Evolutionary conservation across 1,140 invertebrate genomes (phyloP).

Genomic region (Oreohelix idahoensis): DNA sequence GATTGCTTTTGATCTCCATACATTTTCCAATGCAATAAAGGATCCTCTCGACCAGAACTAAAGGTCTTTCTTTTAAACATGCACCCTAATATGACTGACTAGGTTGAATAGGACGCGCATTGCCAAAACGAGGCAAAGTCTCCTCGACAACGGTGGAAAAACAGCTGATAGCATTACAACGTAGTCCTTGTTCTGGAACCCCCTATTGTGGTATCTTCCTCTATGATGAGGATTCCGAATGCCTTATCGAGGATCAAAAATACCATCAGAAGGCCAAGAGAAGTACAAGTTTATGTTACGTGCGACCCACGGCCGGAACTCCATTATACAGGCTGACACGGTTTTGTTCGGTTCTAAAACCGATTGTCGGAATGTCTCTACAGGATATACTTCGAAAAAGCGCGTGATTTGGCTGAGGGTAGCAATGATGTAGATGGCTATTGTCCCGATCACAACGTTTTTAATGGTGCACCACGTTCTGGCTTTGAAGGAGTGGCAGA

Average conservation of each 20-base stretch:
- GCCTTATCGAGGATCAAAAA: constrained; percentile 86
- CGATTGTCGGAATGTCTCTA: constrained; percentile 78
- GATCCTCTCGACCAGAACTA: no score
- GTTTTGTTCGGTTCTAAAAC: constrained; percentile 75
- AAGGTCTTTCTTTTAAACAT: no score
- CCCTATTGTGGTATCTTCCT: constrained; percentile 39
- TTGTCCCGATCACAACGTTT: constrained; percentile 83
- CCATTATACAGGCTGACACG: constrained; percentile 52
- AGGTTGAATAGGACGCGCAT: no score
- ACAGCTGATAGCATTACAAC: no score
- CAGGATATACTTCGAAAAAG: constrained; percentile 80
- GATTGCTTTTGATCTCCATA: no score
- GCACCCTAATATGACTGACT: no score
- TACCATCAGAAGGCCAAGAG: constrained; percentile 84
- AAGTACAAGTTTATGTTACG: constrained; percentile 84
- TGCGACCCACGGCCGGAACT: constrained; percentile 54
- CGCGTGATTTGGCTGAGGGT: constrained; percentile 84
- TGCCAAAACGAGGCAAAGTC: constrained; percentile 20
- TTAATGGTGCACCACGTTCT: constrained; percentile 90
- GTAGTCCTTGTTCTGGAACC: no score
- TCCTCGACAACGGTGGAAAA: no score
- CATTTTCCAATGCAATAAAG: no score
- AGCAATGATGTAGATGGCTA: constrained; percentile 83
- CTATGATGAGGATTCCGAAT: constrained; percentile 72
- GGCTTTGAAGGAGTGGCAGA: constrained; percentile 89